phyloP scores from a whole-genome alignment of 1,140 invertebrate genomes.

The Drosophila oshimai region DNA sequence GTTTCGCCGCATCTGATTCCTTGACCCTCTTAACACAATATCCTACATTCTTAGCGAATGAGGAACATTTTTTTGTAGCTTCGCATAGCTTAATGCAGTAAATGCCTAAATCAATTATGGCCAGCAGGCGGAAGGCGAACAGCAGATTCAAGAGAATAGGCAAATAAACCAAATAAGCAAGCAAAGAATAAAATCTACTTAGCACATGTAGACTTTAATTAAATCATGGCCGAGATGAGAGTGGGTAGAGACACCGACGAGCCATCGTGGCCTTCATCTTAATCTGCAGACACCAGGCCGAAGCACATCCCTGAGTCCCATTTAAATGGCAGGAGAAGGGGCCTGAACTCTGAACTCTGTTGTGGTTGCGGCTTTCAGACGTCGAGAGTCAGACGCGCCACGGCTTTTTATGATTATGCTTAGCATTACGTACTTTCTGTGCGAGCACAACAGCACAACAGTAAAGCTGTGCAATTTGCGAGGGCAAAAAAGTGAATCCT shows the following conservation, averaged over 20 bases:
- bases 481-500: neutral
- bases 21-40: conserved; percentile 2
- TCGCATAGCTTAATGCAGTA: conserved; percentile 59
- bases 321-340: neutral
- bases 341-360: neutral
- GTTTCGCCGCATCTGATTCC: conserved; percentile 15
- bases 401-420: conserved; percentile 59
- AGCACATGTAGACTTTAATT: conserved; percentile 78
- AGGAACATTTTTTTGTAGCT: conserved; percentile 7
- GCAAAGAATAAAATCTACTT: conserved; percentile 76
- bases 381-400: conserved; percentile 21
- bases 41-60: conserved; percentile 18
- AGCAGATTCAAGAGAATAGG: conserved; percentile 9
- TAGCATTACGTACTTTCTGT: conserved; percentile 41
- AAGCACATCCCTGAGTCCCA: conserved; percentile 2
- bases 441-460: conserved; percentile 7
- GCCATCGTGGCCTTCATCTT: conserved; percentile 36
- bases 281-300: conserved; percentile 28
- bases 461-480: conserved; percentile 33
- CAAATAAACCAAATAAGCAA: conserved; percentile 47
- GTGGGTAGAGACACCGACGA: neutral
- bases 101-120: conserved; percentile 75
- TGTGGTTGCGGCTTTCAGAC: conserved; percentile 51
- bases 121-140: conserved; percentile 12
- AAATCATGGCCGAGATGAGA: conserved; percentile 56